Evolutionary conservation across 1,140 invertebrate species (phyloP), one percentile per base, ranked within the genome.

Genomic region (Polypedilum vanderplanki): DNA sequence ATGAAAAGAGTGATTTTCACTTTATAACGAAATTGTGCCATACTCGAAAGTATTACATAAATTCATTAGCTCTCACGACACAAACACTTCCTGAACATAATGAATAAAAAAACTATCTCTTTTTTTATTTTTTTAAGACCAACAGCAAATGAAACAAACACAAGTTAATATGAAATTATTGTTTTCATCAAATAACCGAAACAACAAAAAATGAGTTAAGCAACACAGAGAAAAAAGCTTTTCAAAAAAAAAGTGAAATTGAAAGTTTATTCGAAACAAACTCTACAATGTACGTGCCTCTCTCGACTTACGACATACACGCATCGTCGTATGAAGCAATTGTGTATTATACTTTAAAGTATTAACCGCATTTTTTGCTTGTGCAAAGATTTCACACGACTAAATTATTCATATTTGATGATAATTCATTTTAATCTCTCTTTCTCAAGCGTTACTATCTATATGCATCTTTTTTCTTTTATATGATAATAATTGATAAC

Each of bases 41-140:
- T 57, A 57, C 46, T 57, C n/a, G 46, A 57, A 57, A 57, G 46
- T 57, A 57, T 57, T 57, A 57, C 46, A 57, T 57, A 57, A 57
- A 12, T 15, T 57, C 46, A 57, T n/a, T 57, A 57, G 24, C 46
- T 57, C 46, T 57, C 46, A 57, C 46, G 46, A 57, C n/a, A 57
- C 46, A 57, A 12, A 57, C 46, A 57, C 46, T 57, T 57, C 46
- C 46, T 57, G 46, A 57, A 57, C 46, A 57, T 57, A 57, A 57
- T 57, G 12, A 57, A 33, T 33, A 33, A 33, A 33, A n/a, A 33
- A 57, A 57, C 12, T 57, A 57, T 57, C 46, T 57, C 46, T 57
- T 33, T 57, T 57, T 57, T 57, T 15, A 15, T 15, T 57, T 46
- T 15, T 12, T 12, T 15, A n/a, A 57, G n/a, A 57, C 12, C 24